Base-by-base conservation (phyloP, 2,888 invertebrate species). In the Orchesella flavescens region DNA sequence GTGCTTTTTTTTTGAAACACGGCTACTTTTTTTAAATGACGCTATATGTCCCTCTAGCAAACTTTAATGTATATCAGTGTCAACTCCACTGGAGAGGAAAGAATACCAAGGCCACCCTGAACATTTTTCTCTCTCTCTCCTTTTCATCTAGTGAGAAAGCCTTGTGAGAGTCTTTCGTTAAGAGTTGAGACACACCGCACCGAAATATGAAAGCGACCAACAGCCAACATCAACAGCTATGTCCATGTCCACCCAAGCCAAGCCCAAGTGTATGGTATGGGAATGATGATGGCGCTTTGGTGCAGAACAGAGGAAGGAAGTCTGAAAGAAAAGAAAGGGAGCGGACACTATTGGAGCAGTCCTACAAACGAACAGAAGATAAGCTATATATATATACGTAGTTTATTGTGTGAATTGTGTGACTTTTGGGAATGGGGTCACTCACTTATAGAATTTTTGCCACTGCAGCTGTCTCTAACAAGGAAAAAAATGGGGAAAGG, bases 361-460 rank as follows among this genome's bases (percentile, higher is more conserved):
- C 15, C 43, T 19, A 46, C 24, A 17, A 61, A 19, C n/a, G 49
- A 10, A 57, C 57, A 57, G 55, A 69, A 83, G 82, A 83, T 83
- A 83, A 83, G 82, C 34, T 34, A 4, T 34, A 34, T 34, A 34
- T 34, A 34, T 34, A 34, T 34, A 34, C 7, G 7, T 34, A 34
- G 65, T 83, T 76, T 74, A 83, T 71, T 83, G 82, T 65, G 73
- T 73, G 73, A 80, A 80, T 73, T 80, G 73, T 83, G 82, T 76
- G 82, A 83, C 76, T 76, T 75, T 71, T 83, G 71, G 76, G 76
- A 83, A 83, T 83, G 82, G 55, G 82, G 82, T 83, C 82, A 83
- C 65, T 76, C 76, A 72, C 81, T 74, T 59, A 57, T 24, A 55
- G 53, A 43, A 63, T 63, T 65, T 55, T 65, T 59, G 68, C 69